These are phyloP conservation scores for Masticophis lateralis DNA, from an alignment of 2,797 vertebrate species.

Conservation along the genomic window DNA sequence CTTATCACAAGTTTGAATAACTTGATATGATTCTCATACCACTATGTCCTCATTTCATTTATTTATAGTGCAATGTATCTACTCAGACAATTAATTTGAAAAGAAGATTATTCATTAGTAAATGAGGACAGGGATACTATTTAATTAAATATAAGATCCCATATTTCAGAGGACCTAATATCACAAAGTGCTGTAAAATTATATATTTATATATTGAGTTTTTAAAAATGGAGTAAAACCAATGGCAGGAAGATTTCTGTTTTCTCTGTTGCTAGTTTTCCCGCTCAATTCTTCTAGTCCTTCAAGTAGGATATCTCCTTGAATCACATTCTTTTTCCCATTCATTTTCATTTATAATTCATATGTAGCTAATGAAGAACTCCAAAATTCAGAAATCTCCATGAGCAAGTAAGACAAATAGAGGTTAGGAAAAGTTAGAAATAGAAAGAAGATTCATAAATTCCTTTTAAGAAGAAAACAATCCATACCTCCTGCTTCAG, in stretches of 20 bases:
- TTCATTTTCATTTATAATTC: neutral
- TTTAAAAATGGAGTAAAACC: neutral
- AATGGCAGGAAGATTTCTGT: neutral
- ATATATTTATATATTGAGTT: neutral
- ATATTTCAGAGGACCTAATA: neutral
- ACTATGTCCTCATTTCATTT: neutral
- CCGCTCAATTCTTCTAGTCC: neutral
- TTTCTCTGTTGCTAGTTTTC: neutral
- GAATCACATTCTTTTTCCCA: neutral
- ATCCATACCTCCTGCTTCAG: slow-evolving; percentile 86
- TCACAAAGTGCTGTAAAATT: neutral
- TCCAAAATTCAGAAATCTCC: slow-evolving; percentile 1
- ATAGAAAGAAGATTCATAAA: neutral
- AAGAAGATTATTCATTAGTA: neutral
- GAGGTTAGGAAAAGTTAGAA: neutral
- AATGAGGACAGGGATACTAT: neutral
- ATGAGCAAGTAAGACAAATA: neutral
- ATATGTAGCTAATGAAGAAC: neutral
- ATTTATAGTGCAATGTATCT: neutral
- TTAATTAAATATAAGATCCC: neutral
- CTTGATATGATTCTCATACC: neutral
- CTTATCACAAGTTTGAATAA: neutral
- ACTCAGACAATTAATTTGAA: neutral
- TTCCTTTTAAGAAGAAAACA: neutral
- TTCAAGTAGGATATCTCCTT: neutral